These are phyloP conservation scores for Philypnodon macrostomus DNA, from an alignment of 2,797 vertebrate species.

Conservation along the genomic window DNA sequence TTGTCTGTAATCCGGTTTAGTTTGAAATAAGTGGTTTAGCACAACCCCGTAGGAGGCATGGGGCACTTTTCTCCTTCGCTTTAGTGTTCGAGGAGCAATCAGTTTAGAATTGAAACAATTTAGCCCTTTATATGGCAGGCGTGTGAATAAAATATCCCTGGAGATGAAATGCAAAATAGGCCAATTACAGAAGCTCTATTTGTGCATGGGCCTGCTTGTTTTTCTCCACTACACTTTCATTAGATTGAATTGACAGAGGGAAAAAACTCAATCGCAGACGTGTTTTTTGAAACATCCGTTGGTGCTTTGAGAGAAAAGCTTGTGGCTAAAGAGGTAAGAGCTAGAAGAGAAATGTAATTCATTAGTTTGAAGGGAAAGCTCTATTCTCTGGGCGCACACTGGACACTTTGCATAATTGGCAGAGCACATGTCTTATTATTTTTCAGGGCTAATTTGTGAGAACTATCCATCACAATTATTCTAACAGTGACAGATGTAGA, in stretches of 20 bases:
- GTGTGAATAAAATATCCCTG: constrained; percentile 73
- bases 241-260: constrained; percentile 46
- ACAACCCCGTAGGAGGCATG: constrained; percentile 67
- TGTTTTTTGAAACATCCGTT: constrained; percentile 12
- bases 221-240: constrained; percentile 39
- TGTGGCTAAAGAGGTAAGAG: constrained; percentile 18
- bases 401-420: constrained; percentile 4
- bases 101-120: constrained; percentile 77
- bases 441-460: constrained; percentile 16
- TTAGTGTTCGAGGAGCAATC: constrained; percentile 71
- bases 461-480: constrained; percentile 39
- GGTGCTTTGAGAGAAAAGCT: constrained; percentile 21
- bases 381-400: constrained; percentile 9
- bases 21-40: constrained; percentile 82
- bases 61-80: constrained; percentile 29
- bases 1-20: constrained; percentile 82
- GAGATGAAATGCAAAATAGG: constrained; percentile 75
- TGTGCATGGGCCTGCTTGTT: constrained; percentile 31
- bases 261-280: constrained; percentile 42
- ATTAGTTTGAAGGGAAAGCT: constrained; percentile 37
- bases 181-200: constrained; percentile 63
- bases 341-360: constrained; percentile 41
- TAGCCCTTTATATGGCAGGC: constrained; percentile 73
- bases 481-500: neutral
- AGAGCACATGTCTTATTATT: neutral